These are phyloP conservation scores for Formica selysi DNA, from an alignment of 1,140 invertebrate genomes.

Conservation along the genomic window DNA sequence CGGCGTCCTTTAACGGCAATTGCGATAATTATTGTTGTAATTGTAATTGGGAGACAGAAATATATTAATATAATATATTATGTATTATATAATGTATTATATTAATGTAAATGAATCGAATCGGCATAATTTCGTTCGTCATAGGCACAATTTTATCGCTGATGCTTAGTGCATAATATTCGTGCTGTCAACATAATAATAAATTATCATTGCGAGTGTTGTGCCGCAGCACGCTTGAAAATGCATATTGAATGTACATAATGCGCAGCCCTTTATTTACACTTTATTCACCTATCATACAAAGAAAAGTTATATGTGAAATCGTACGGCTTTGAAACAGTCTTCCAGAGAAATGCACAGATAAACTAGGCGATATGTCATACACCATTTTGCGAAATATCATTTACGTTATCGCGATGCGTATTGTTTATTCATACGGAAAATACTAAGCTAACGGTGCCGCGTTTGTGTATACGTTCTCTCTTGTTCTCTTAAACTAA, in stretches of 20 bases:
- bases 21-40: background rate
- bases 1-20: background rate
- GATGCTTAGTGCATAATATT: slow-evolving; percentile 14
- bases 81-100: background rate
- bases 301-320: slow-evolving; percentile 23
- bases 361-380: slow-evolving; percentile 16
- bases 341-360: slow-evolving; percentile 2
- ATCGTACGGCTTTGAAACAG: slow-evolving; percentile 22
- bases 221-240: slow-evolving; percentile 2
- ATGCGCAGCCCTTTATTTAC: slow-evolving; percentile 36
- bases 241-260: slow-evolving; percentile 39
- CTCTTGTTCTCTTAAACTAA: slow-evolving; percentile 51
- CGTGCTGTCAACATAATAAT: background rate
- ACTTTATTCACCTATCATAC: slow-evolving; percentile 25
- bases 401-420: slow-evolving; percentile 29
- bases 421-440: slow-evolving; percentile 56
- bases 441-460: slow-evolving; percentile 41
- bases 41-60: background rate
- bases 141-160: background rate
- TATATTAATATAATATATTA: background rate
- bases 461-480: background rate
- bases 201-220: slow-evolving; percentile 35
- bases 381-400: slow-evolving; percentile 26
- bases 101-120: background rate
- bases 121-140: background rate